Base-by-base conservation (phyloP, 1,140 invertebrate genomes). In the Brachionus paranguensis region DNA sequence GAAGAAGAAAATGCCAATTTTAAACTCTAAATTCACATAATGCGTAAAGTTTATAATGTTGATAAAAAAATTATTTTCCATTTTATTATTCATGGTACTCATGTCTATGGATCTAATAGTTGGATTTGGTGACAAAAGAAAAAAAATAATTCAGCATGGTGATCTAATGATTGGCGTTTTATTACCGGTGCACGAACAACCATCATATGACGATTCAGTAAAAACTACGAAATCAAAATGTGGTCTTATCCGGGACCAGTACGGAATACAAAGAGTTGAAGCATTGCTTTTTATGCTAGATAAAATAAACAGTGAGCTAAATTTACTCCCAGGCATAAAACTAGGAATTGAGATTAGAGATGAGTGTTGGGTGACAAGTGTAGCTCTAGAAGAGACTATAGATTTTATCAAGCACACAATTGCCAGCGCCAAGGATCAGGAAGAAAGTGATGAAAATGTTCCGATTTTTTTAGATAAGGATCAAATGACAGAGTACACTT, bases 261-360 rank as follows among this genome's bases (percentile, higher is more conserved):
- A 95, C 86, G 94, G 94, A 1, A 94, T 95, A 17, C 94, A 95
- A 87, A 88, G 94, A 45, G 91, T 93, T 0, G 93, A 94, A 89
- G 92, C 92, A 2, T 92, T 93, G 72, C 88, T 92, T 76, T 85
- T 89, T 81, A 90, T 91, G 0, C 88, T 93, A n/a, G 91, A 92
- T 84, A 86, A 90, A 79, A 91, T 85, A 24, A 93, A 92, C 87
- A 76, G 50, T 4, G 24, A 76, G 85, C 55, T 85, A 3, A 85
- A 85, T 6, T 88, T 91, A 83, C 86, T 92, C 78, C 89, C 91
- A 2, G 91, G 91, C 85, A 90, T 94, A 64, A 92, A 90, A 3
- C 88, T 95, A 12, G 94, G 94, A 7, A 92, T 94, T 79, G 93
- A 94, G 87, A 93, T 94, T 50, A 88, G 94, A 20, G 94, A 95